Percentiles rank a stretch among this genome's conserved stretches.
Conservation (phyloP, 2,797 vertebrate genomes). For the Lagocephalus sceleratus region DNA sequence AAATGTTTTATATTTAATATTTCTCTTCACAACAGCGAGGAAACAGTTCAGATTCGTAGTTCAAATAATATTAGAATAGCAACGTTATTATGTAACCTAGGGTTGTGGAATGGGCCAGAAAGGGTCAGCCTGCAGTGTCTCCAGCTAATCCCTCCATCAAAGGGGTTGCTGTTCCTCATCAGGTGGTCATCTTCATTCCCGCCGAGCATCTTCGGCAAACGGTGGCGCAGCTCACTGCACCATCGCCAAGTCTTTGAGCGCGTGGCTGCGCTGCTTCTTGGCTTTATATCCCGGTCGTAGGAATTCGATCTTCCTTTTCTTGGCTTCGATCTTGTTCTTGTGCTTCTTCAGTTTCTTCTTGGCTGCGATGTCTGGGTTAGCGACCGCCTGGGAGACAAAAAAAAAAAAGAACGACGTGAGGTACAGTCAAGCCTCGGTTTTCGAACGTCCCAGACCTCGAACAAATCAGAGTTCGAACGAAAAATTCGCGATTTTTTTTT, state of each 20-base stretch:
- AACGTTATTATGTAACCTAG: conserved; percentile 10
- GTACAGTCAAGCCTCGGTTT: not conserved
- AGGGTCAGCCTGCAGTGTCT: not conserved
- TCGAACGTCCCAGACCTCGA: too few species aligned
- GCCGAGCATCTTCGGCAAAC: not conserved
- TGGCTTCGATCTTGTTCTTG: conserved; percentile 90
- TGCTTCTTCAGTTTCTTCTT: conserved; percentile 95
- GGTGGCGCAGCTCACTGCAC: conserved; percentile 73
- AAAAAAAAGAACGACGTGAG: not conserved
- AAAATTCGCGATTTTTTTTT: too few species aligned
- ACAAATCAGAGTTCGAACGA: too few species aligned
- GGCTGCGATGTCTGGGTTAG: conserved; percentile 92
- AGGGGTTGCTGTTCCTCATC: not conserved
- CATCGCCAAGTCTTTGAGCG: conserved; percentile 88
- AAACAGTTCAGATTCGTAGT: not conserved
- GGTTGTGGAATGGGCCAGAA: not conserved
- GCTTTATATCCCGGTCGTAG: conserved; percentile 86
- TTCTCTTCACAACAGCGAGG: not conserved
- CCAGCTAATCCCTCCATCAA: not conserved
- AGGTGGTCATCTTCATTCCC: not conserved
- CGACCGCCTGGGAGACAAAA: conserved; percentile 79
- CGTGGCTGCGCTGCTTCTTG: conserved; percentile 82
- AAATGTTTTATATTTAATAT: conserved; percentile 29
- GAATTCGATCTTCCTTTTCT: conserved; percentile 92
- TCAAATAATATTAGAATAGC: not conserved